Percentiles rank a stretch among this genome's conserved stretches.
These are phyloP conservation scores for Lypha dubia DNA, from an alignment of 2,888 invertebrate genomes.

Conservation along the genomic window DNA sequence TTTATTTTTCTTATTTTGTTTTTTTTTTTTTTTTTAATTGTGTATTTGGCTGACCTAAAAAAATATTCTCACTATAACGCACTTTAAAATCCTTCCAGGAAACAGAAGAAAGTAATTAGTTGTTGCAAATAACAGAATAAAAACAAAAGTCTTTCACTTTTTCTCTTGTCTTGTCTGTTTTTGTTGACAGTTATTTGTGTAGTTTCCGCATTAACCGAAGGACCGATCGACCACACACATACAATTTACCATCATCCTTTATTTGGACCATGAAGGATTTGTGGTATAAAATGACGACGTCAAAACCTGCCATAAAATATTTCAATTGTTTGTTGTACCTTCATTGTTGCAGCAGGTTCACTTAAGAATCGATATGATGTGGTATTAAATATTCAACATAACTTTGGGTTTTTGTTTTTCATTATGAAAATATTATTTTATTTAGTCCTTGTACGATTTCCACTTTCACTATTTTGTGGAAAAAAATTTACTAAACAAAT, in stretches of 20 bases:
- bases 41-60: conserved; percentile 50
- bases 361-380: background rate
- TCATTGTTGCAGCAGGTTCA: conserved; percentile 20
- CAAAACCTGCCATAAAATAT: conserved; percentile 20
- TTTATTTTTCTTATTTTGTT: conserved; percentile 31
- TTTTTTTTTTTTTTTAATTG: conserved; percentile 14
- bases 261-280: conserved; percentile 14
- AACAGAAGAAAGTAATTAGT: conserved; percentile 53
- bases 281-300: conserved; percentile 39
- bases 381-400: conserved; percentile 50
- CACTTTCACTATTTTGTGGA: conserved; percentile 13
- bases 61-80: conserved; percentile 39
- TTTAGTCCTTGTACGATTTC: conserved; percentile 34
- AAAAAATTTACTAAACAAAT: conserved; percentile 39
- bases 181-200: conserved; percentile 68
- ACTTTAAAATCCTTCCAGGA: conserved; percentile 44
- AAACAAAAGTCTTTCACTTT: conserved; percentile 23
- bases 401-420: conserved; percentile 47
- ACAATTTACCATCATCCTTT: background rate
- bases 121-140: conserved; percentile 40
- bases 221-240: conserved; percentile 29
- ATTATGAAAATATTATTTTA: conserved; percentile 64
- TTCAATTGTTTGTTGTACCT: conserved; percentile 45
- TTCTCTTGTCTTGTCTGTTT: conserved; percentile 25
- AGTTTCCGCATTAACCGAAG: conserved; percentile 45